Conservation (phyloP, 2,797 vertebrate genomes). For the Benthosema pterotum region DNA sequence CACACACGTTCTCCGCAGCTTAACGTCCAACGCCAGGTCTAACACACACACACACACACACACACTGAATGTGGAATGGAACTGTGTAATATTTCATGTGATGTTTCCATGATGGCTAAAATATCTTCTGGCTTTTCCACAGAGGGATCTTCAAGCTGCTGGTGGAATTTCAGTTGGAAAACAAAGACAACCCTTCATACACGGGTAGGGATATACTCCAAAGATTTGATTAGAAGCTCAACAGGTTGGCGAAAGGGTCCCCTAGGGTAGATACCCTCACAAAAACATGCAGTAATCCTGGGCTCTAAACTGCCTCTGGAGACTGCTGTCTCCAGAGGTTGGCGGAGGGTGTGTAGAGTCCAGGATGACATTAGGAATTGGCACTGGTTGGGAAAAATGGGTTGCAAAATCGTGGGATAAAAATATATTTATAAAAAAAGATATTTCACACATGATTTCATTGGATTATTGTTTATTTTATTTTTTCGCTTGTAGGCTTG, state of each 20-base stretch:
- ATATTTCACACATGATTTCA: accelerated
- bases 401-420: too few relatives aligned
- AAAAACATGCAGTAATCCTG: too few relatives aligned
- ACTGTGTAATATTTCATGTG: neutral
- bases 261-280: too few relatives aligned
- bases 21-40: conserved; percentile 97
- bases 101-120: neutral
- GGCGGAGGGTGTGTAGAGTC: too few relatives aligned
- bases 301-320: too few relatives aligned
- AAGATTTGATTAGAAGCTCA: too few relatives aligned
- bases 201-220: conserved; percentile 70
- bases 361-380: too few relatives aligned
- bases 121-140: conserved; percentile 24
- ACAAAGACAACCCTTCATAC: conserved; percentile 92
- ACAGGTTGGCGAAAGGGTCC: too few relatives aligned
- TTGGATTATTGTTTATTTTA: neutral
- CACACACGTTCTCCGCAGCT: conserved; percentile 90
- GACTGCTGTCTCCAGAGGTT: too few relatives aligned
- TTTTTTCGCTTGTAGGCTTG: conserved; percentile 78
- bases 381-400: too few relatives aligned
- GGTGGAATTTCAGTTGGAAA: conserved; percentile 92
- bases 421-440: too few relatives aligned
- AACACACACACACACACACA: neutral
- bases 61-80: neutral
- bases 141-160: conserved; percentile 96